phyloP scores from a whole-genome alignment of 1,140 invertebrate species.

The Bombus sylvicola region DNA sequence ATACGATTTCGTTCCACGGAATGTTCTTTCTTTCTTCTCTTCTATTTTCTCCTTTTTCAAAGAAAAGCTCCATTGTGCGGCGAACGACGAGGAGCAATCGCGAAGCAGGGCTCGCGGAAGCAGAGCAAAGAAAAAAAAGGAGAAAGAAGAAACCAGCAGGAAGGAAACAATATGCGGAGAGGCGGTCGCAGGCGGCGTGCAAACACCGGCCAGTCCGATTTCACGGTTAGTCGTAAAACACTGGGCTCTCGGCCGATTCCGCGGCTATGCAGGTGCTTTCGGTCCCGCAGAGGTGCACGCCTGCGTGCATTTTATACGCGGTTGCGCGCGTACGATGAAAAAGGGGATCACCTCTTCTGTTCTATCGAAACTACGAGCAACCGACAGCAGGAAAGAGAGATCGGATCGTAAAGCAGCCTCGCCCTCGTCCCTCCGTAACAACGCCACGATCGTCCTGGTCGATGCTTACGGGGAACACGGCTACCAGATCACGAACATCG shows the following conservation, averaged over 20 bases:
- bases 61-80: not conserved
- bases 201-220: slow-evolving; percentile 62
- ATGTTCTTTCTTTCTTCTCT: not conserved
- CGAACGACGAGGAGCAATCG: slow-evolving; percentile 1
- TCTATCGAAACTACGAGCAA: slow-evolving; percentile 47
- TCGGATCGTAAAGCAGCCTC: slow-evolving; percentile 54
- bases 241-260: slow-evolving; percentile 50
- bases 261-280: slow-evolving; percentile 58
- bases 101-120: not conserved
- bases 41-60: not conserved
- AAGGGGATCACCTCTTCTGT: slow-evolving; percentile 46
- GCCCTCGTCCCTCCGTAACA: slow-evolving; percentile 8
- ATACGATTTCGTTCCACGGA: not conserved
- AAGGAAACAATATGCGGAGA: slow-evolving; percentile 48
- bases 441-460: slow-evolving; percentile 1
- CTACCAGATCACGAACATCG: not conserved
- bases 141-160: slow-evolving; percentile 14
- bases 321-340: slow-evolving; percentile 43
- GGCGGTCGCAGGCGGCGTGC: slow-evolving; percentile 39
- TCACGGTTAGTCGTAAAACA: slow-evolving; percentile 64
- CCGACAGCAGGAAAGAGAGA: slow-evolving; percentile 40
- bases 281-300: slow-evolving; percentile 38
- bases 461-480: not conserved
- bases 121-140: slow-evolving; percentile 19
- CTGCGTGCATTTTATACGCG: slow-evolving; percentile 55